Conservation (phyloP, 2,797 vertebrate genomes). For the Leucoraja ocellata region DNA sequence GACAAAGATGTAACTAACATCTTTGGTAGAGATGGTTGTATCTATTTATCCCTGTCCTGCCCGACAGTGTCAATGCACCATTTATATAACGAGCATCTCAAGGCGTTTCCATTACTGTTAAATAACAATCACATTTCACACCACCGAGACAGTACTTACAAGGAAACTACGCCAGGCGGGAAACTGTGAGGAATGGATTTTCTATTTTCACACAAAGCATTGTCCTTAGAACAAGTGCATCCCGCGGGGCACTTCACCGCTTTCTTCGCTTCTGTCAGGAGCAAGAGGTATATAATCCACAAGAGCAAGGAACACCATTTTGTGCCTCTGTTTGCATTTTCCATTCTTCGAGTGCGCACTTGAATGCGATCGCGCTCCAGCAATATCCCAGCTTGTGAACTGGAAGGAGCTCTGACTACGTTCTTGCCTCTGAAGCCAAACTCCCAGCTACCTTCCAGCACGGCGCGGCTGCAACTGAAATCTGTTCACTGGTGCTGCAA, state of each 20-base stretch:
- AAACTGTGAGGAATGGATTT: slow-evolving; percentile 85
- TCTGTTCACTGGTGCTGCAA: not conserved
- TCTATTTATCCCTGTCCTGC: not conserved
- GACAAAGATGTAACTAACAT: too few species aligned
- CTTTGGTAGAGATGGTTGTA: not conserved
- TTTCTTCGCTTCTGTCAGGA: slow-evolving; percentile 76
- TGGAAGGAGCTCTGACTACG: slow-evolving; percentile 61
- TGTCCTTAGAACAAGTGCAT: slow-evolving; percentile 98
- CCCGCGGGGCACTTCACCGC: slow-evolving; percentile 79
- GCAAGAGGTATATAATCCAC: slow-evolving; percentile 69
- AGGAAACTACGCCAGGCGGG: slow-evolving; percentile 86
- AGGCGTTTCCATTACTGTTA: not conserved
- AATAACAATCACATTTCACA: slow-evolving; percentile 6
- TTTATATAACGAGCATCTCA: slow-evolving; percentile 3
- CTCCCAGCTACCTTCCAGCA: slow-evolving; percentile 34
- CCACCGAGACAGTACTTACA: slow-evolving; percentile 69
- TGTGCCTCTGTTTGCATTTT: slow-evolving; percentile 66
- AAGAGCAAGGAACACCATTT: slow-evolving; percentile 73
- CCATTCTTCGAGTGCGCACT: slow-evolving; percentile 75
- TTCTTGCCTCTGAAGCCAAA: slow-evolving; percentile 61
- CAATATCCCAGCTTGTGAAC: slow-evolving; percentile 74
- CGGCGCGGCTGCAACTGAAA: not conserved
- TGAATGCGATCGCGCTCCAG: slow-evolving; percentile 61
- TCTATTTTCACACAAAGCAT: slow-evolving; percentile 93
- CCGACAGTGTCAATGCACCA: not conserved